Conservation (phyloP, 2,888 invertebrate genomes). For the Amphipoea oculea region DNA sequence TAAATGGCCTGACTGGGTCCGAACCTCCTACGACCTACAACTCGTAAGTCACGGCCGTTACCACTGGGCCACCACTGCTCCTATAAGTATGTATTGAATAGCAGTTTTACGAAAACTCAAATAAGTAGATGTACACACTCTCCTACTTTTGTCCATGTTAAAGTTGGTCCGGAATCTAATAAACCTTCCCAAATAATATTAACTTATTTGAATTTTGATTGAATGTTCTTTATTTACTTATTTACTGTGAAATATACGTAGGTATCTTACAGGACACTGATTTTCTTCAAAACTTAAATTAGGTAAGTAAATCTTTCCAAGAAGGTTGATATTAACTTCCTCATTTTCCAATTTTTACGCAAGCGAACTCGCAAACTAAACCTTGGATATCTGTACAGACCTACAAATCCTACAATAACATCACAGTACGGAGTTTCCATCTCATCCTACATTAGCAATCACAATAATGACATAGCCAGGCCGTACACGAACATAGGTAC, state of each 20-base stretch:
- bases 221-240: too few species aligned
- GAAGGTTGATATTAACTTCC: background rate
- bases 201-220: background rate
- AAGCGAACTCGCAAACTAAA: background rate
- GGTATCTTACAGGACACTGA: background rate
- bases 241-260: background rate
- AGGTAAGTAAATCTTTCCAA: background rate
- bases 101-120: background rate
- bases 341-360: background rate
- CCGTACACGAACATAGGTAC: conserved; percentile 11
- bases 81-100: background rate
- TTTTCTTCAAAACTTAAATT: background rate
- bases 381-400: background rate
- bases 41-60: too few species aligned
- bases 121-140: background rate
- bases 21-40: background rate
- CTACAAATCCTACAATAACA: conserved; percentile 5
- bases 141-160: background rate
- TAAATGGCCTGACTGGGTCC: background rate
- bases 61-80: background rate
- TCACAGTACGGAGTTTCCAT: background rate
- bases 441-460: conserved; percentile 38
- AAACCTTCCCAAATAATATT: background rate
- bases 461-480: conserved; percentile 37
- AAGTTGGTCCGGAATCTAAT: background rate